Base-by-base conservation (phyloP, 2,113 vertebrate species). In the Aldabrachelys gigantea region DNA sequence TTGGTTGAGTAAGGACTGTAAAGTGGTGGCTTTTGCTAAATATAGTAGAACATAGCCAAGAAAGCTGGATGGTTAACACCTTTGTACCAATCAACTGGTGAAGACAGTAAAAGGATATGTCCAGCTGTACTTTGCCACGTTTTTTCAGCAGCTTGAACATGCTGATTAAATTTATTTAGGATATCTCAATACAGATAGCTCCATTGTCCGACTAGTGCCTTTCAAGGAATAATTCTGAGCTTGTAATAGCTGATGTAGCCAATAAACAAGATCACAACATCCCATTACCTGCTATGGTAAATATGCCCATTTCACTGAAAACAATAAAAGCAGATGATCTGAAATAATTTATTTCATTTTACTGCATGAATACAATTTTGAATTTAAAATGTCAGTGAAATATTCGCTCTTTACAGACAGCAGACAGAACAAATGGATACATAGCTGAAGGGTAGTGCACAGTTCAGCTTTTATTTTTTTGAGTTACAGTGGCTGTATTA, bases 261-360 rank as follows among this genome's bases (percentile, higher is more conserved):
- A 94, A 95, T 29, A 82, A 93, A 69, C 72, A 80, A 91, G 92
- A 89, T 87, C 87, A 52, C 21, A 75, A 10, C 88, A 92, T 91
- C 85, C 92, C 90, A 90, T 80, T 91, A 44, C 52, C n/a, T 56
- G 91, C 87, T 85, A 80, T 72, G 91, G 80, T 81, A 93, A 91
- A 92, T 82, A 89, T 35, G 89, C 53, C 76, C 85, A 79, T 35
- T 81, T 76, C 85, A 93, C 83, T 65, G 76, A 82, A 95, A 96
- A 91, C 75, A 35, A 88, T 90, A 90, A 90, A 91, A 94, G 65
- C 12, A 57, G 65, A 83, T 31, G 49, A 65, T 78, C 47, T 25
- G 38, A 90, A 94, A 92, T 87, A 87, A 82, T 62, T 90, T 56
- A 21, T 85, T 96, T 93, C 92, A 92, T 95, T 96, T 92, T 84